Evolutionary conservation across 2,888 invertebrate genomes (phyloP).

Genomic region (Lumbricus terrestris): DNA sequence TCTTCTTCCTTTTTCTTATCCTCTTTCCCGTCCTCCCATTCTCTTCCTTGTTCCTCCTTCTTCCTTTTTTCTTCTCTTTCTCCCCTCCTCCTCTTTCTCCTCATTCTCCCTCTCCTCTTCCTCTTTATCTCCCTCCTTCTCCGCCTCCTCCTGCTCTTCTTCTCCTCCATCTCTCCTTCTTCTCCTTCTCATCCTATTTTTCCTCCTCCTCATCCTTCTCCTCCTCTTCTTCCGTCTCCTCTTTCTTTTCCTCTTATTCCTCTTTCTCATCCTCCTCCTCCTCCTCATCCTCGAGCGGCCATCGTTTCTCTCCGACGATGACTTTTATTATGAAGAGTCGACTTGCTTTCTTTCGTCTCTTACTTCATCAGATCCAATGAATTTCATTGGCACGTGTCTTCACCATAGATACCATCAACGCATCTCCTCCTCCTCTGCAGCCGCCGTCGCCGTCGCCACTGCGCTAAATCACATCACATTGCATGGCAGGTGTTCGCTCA

Average conservation of each 20-base stretch:
- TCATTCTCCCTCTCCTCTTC: not conserved
- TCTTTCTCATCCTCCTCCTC: not conserved
- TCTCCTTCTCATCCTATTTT: not conserved
- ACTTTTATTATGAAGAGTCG: no score
- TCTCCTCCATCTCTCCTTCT: not conserved
- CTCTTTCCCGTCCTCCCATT: no score
- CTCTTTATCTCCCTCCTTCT: not conserved
- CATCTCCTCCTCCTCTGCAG: no score
- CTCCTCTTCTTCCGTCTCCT: not conserved
- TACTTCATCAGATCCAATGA: no score
- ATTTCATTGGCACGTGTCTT: slow-evolving; percentile 6
- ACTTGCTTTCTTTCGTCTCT: no score
- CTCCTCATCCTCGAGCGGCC: not conserved
- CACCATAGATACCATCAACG: not conserved
- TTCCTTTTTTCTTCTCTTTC: not conserved
- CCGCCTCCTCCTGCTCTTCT: not conserved
- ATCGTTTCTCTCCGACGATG: no score
- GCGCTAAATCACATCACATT: not conserved
- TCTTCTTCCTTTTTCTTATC: not conserved
- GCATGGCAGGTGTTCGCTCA: not conserved
- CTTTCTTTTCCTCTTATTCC: not conserved
- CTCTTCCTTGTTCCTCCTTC: not conserved
- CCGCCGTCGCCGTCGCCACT: no score
- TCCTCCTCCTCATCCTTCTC: not conserved
- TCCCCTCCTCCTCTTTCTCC: not conserved